Evolutionary conservation across 1,140 invertebrate species (phyloP).

Genomic region (Drosophila dunni): DNA sequence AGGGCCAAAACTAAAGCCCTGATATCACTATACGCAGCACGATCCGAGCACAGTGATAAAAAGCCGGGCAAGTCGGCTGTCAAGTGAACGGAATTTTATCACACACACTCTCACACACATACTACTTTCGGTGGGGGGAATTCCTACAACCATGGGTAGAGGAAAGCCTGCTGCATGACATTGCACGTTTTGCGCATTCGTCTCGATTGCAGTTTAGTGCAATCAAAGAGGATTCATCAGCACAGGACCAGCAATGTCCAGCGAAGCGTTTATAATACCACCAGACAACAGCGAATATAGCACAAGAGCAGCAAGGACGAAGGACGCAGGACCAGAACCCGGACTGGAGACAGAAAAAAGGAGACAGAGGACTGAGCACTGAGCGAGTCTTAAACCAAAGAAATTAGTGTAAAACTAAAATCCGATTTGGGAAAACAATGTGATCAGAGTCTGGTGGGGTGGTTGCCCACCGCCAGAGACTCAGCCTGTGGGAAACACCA

Average conservation of each 20-base stretch:
- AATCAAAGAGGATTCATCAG: conserved; percentile 82
- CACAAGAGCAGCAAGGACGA: conserved; percentile 25
- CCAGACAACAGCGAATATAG: conserved; percentile 35
- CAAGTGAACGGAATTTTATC: conserved; percentile 74
- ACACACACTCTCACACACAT: conserved; percentile 55
- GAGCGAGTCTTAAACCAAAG: conserved; percentile 82
- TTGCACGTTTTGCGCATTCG: conserved; percentile 80
- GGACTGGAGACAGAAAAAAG: conserved; percentile 4
- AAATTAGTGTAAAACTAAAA: conserved; percentile 85
- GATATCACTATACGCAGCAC: conserved; percentile 36
- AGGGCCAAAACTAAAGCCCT: conserved; percentile 50
- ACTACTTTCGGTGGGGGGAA: conserved; percentile 7
- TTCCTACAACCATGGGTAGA: conserved; percentile 2
- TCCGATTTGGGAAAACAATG: conserved; percentile 84
- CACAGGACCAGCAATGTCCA: conserved; percentile 62
- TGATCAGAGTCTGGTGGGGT: conserved; percentile 53
- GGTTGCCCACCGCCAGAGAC: conserved; percentile 2
- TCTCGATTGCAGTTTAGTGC: conserved; percentile 83
- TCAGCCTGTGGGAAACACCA: conserved; percentile 66
- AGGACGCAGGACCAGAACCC: conserved; percentile 14
- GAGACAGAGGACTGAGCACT: conserved; percentile 18
- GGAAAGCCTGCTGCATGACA: conserved; percentile 58
- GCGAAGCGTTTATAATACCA: conserved; percentile 82
- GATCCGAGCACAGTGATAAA: conserved; percentile 70
- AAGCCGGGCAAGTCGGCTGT: conserved; percentile 39